Percentiles rank a stretch among this genome's conserved stretches.
These are phyloP conservation scores for Rhea americana DNA, from an alignment of 2,113 vertebrate genomes.

Conservation along the genomic window DNA sequence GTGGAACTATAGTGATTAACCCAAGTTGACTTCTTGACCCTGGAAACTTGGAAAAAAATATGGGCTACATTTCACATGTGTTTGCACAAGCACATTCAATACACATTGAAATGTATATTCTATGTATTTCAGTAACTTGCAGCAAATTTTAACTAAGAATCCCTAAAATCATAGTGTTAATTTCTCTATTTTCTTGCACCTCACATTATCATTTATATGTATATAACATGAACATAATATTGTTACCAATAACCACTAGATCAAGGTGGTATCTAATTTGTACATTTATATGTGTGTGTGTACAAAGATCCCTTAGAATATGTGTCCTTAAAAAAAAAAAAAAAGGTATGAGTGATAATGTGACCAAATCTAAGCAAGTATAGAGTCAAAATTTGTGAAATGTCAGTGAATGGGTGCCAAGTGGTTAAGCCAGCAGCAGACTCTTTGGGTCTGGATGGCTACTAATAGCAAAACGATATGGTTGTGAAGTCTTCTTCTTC, in stretches of 20 bases:
- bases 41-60: background rate
- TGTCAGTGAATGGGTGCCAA: background rate
- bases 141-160: background rate
- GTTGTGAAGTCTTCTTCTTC: background rate
- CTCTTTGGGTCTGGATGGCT: no score
- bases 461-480: background rate
- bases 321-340: background rate
- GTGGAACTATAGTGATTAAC: background rate
- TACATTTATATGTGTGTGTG: background rate
- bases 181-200: background rate
- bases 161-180: background rate
- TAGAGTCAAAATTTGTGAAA: background rate
- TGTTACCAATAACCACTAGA: background rate
- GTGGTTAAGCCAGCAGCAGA: background rate
- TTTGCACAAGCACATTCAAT: background rate
- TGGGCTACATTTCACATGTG: background rate
- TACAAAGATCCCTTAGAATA: background rate
- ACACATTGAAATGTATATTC: background rate
- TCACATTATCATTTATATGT: background rate
- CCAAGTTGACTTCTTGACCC: background rate
- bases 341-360: background rate
- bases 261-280: background rate
- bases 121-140: background rate
- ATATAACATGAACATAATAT: background rate
- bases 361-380: background rate